Evolutionary conservation across 1,140 invertebrate genomes (phyloP).

Genomic region (Euwallacea fornicatus): DNA sequence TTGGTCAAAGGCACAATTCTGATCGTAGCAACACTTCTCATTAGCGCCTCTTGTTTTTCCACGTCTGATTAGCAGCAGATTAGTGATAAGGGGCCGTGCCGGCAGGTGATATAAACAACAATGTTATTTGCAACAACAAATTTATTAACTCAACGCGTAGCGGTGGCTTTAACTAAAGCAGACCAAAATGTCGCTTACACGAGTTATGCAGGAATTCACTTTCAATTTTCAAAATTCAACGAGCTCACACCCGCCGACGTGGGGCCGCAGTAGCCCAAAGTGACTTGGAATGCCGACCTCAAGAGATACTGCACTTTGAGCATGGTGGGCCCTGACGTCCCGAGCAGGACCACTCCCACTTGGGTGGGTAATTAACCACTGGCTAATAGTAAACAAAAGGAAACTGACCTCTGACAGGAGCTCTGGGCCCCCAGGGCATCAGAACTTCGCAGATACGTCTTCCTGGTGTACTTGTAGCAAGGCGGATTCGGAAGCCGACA

Average conservation of each 20-base stretch:
- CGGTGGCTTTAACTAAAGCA: too few relatives aligned
- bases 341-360: conserved; percentile 56
- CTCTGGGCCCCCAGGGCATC: conserved; percentile 50
- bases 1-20: too few relatives aligned
- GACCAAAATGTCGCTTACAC: too few relatives aligned
- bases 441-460: conserved; percentile 69
- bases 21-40: too few relatives aligned
- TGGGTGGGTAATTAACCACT: conserved; percentile 60
- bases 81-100: too few relatives aligned
- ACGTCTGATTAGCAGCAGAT: too few relatives aligned
- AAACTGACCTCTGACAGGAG: conserved; percentile 65
- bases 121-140: too few relatives aligned
- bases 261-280: conserved; percentile 62
- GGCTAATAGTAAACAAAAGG: conserved; percentile 88
- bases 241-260: conserved; percentile 74
- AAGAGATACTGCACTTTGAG: conserved; percentile 72
- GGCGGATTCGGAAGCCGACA: conserved; percentile 44
- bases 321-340: conserved; percentile 83
- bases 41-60: too few relatives aligned
- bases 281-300: conserved; percentile 63
- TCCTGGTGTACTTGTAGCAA: conserved; percentile 64
- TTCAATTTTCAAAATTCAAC: too few relatives aligned
- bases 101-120: too few relatives aligned
- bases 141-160: too few relatives aligned
- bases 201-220: too few relatives aligned